Evolutionary conservation across 2,113 vertebrate species (phyloP).

Genomic region (Enhydra lutris): DNA sequence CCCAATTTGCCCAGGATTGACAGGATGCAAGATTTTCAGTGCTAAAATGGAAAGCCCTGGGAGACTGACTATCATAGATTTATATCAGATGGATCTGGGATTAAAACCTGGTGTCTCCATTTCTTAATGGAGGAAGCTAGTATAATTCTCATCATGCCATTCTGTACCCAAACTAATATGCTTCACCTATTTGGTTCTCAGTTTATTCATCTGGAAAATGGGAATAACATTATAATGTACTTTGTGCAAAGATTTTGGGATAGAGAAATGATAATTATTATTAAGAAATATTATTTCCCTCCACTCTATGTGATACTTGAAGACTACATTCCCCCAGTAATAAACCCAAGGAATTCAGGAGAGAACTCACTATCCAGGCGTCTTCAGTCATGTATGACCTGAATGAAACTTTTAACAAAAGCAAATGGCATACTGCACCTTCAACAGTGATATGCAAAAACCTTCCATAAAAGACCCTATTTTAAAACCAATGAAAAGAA

Average conservation of each 20-base stretch:
- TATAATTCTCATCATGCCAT: neutral
- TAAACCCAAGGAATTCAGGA: constrained; percentile 48
- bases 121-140: neutral
- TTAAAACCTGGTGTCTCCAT: neutral
- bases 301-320: neutral
- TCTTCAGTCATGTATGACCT: constrained; percentile 56
- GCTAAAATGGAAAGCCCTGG: neutral
- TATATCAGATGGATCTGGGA: neutral
- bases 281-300: neutral
- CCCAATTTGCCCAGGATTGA: neutral
- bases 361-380: neutral
- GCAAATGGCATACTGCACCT: constrained; percentile 67
- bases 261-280: neutral
- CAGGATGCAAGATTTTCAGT: neutral
- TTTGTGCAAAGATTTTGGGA: neutral
- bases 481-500: constrained; percentile 77
- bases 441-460: constrained; percentile 62
- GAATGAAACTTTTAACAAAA: constrained; percentile 77
- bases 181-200: neutral
- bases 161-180: neutral
- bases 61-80: neutral
- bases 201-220: constrained; percentile 11
- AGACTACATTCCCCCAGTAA: constrained; percentile 20
- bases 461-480: constrained; percentile 67
- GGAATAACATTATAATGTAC: neutral